Evolutionary conservation across 2,113 vertebrate genomes (phyloP).

Genomic region (Hystrix brachyura): DNA sequence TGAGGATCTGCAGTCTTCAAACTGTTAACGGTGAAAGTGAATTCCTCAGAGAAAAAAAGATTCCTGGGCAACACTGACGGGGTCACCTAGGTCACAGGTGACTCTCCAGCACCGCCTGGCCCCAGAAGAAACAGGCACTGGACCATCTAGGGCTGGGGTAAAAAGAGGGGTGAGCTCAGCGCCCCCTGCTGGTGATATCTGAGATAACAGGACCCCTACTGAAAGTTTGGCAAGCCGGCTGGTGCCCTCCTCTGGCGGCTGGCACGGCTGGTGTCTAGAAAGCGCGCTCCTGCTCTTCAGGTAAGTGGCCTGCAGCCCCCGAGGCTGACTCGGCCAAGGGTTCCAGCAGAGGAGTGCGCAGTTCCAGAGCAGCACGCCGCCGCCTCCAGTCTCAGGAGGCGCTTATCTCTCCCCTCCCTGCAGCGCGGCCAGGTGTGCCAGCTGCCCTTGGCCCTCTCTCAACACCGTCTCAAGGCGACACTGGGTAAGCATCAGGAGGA

Average conservation of each 20-base stretch:
- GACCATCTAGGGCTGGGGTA: background rate
- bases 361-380: background rate
- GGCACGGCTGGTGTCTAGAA: background rate
- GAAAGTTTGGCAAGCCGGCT: background rate
- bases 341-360: background rate
- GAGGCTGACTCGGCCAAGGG: background rate
- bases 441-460: background rate
- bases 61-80: background rate
- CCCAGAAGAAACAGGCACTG: no score
- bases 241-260: background rate
- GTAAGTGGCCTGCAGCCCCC: background rate
- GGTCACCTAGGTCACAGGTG: background rate
- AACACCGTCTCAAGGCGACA: background rate
- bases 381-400: background rate
- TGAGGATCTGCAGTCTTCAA: background rate
- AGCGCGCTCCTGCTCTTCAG: background rate
- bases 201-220: background rate
- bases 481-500: accelerated
- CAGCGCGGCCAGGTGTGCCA: background rate
- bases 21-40: background rate
- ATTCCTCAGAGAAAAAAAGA: background rate
- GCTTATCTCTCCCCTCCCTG: no score
- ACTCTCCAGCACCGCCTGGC: no score
- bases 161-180: background rate
- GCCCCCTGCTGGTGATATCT: accelerated